These are phyloP conservation scores for Mormyrops boulengeri DNA, from an alignment of 2,797 vertebrate genomes.

Conservation along the genomic window DNA sequence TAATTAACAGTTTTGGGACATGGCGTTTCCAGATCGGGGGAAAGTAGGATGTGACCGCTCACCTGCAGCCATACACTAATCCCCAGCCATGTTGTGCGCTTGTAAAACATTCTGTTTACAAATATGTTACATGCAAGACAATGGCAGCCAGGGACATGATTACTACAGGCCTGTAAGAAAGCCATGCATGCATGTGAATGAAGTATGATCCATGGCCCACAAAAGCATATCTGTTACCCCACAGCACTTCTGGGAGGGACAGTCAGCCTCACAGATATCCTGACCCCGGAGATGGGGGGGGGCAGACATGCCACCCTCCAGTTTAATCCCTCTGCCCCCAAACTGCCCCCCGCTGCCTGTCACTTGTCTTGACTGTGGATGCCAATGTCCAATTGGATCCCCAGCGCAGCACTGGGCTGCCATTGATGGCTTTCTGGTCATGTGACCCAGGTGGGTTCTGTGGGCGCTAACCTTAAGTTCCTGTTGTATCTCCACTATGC, in stretches of 20 bases:
- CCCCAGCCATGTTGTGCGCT: neutral
- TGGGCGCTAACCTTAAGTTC: neutral
- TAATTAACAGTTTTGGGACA: conserved; percentile 43
- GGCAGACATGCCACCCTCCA: neutral
- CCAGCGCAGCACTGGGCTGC: neutral
- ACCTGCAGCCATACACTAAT: too few relatives aligned
- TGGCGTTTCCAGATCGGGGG: conserved; percentile 32
- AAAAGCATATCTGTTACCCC: neutral
- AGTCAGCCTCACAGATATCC: neutral
- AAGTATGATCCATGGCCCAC: neutral
- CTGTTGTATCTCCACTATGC: neutral
- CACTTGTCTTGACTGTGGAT: neutral
- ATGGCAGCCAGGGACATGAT: neutral
- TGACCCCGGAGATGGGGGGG: neutral
- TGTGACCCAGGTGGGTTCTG: neutral
- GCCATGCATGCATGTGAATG: neutral
- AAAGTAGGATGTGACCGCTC: conserved; percentile 31
- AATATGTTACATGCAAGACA: neutral
- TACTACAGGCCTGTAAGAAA: neutral
- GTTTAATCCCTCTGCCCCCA: neutral
- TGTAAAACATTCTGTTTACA: neutral
- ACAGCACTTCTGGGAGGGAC: neutral
- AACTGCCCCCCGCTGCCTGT: neutral
- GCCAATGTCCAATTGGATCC: neutral
- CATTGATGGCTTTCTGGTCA: neutral